Conservation (phyloP, 2,113 vertebrate genomes). For the Rhombomys opimus region DNA sequence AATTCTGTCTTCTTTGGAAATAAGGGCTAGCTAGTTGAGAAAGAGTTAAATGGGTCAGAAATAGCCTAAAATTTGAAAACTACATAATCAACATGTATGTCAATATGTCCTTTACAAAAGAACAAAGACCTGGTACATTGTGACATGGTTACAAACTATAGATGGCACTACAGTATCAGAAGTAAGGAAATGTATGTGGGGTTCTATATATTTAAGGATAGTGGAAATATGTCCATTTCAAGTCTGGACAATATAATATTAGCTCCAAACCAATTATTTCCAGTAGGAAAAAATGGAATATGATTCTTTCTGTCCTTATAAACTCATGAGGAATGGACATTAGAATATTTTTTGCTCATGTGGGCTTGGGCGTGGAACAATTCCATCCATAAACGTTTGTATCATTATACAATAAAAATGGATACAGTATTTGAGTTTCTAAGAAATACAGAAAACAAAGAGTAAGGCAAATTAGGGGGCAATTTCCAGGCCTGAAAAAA, state of each 20-base stretch:
- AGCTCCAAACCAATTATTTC: neutral
- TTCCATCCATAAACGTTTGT: neutral
- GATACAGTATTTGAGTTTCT: neutral
- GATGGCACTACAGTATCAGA: neutral
- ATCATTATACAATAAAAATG: neutral
- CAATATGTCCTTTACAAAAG: neutral
- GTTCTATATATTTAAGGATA: neutral
- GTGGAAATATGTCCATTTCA: neutral
- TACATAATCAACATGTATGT: neutral
- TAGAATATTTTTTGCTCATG: neutral
- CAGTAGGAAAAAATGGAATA: neutral
- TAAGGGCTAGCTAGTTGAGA: neutral
- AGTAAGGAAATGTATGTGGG: neutral
- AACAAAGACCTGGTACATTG: neutral
- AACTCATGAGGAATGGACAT: neutral
- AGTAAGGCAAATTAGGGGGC: neutral
- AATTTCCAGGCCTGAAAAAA: neutral
- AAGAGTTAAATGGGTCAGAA: neutral
- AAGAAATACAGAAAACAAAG: neutral
- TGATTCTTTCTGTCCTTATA: neutral
- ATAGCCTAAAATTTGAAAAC: neutral
- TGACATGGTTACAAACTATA: neutral
- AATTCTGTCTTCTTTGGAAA: neutral
- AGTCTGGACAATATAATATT: neutral
- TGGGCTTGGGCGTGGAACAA: neutral